These are phyloP conservation scores for Apis mellifera DNA, from an alignment of 1,140 invertebrate genomes.

Conservation along the genomic window DNA sequence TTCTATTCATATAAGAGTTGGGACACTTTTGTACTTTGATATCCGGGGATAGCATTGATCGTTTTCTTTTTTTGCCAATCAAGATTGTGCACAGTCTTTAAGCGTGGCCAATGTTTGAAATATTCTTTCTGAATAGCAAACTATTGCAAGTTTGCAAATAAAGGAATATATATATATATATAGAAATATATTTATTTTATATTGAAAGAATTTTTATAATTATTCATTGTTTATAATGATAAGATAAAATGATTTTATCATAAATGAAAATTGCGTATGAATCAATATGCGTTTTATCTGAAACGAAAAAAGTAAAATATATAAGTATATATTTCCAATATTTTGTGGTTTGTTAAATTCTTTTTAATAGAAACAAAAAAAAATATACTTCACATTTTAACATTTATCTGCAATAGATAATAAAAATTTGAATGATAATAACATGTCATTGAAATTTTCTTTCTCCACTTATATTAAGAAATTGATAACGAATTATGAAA, in stretches of 20 bases:
- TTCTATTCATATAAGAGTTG: constrained; percentile 1
- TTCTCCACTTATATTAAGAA: background rate
- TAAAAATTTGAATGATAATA: no score
- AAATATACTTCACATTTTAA: no score
- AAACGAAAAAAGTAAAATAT: no score
- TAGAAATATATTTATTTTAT: background rate
- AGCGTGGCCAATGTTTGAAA: background rate
- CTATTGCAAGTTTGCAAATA: background rate
- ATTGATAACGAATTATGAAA: background rate
- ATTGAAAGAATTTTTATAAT: background rate
- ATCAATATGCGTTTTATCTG: no score
- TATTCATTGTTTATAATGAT: no score
- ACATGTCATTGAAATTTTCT: background rate
- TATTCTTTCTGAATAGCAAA: constrained; percentile 26
- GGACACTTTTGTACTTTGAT: background rate
- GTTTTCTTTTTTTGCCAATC: background rate
- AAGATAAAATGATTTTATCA: no score
- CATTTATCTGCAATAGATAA: no score
- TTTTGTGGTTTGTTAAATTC: no score
- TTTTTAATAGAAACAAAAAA: no score
- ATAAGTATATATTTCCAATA: no score
- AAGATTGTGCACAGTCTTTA: constrained; percentile 1
- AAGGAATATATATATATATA: no score
- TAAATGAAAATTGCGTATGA: no score
- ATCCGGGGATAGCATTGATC: constrained; percentile 22